Base-by-base conservation (phyloP, 2,113 vertebrate genomes). In the Hypanus sabinus region DNA sequence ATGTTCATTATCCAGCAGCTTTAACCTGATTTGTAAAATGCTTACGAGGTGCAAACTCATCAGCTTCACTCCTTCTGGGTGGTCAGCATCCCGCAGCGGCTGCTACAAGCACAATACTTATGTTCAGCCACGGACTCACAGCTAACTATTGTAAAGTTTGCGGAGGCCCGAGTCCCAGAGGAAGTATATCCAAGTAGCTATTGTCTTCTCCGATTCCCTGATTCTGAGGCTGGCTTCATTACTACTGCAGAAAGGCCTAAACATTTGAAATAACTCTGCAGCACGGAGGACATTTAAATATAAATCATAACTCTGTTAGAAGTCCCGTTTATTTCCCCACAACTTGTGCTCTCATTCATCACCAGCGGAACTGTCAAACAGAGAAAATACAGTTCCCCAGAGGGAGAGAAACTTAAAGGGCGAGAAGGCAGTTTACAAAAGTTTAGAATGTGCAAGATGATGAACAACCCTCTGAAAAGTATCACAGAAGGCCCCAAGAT, bases 1-100 rank as follows among this genome's bases (percentile, higher is more conserved):
- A 57, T 85, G 65, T 65, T 33, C 60, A 90, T 65, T 90, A 88
- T 65, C 85, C 62, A 88, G 27, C 83, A 87, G 57, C 85, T 88
- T 46, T 88, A 90, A 65, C 65, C 30, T 65, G 60, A 65, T 90
- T 90, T 90, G 62, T 68, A 65, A 90, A 90, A 33, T 65, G 85
- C 85, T 33, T 65, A 68, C 5, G 85, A 90, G 60, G 60, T 90
- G 60, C 85, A 90, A 90, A 33, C 60, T 90, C 30, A 68, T 90
- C 60, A 90, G 60, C 60, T 90, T 65, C 57, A 7, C 16, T 33
- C 60, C 55, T 30, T n/a, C 24, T 87, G 85, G n/a, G 65, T 33
- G 83, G n/a, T 90, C 85, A 90, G 85, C 30, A 18, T 65, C 85
- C 85, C 33, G 85, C 57, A 88, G 60, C 65, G 85, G 30, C 85